Base-by-base conservation (phyloP, 1,140 invertebrate species). In the Brachionus angularis region DNA sequence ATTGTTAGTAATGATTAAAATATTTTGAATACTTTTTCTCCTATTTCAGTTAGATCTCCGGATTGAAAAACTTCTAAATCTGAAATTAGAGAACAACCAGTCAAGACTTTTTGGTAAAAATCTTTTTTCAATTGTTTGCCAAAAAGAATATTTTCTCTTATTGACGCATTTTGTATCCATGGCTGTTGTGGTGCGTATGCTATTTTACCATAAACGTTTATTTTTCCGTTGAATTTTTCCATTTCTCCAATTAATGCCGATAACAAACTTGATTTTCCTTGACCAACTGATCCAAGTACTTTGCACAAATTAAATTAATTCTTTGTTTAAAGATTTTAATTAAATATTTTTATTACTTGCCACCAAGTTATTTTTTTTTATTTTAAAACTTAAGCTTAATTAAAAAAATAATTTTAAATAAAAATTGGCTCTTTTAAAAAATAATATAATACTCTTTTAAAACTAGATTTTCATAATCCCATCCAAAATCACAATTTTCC, bases 171-270 rank as follows among this genome's bases (percentile, higher is more conserved):
- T 44, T 85, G 77, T 31, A 89, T 84, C 84, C 85, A 86, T 0
- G 88, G 82, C 73, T 86, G 83, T 76, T 89, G 88, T 21, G 86
- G 80, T 3, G 87, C 87, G 73, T 87, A 88, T 0, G 87, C 87
- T 62, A 93, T 85, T 33, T 84, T 85, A 46, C 90, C 84, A 79
- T 83, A 84, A n/a, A 89, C 89, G 77, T 90, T 90, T n/a, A 93
- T 89, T 71, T 85, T 81, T 27, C 69, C 69, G 23, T 91, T 91
- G n/a, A 85, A 75, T 81, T 87, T 89, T 67, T 89, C 86, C 89
- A 95, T 93, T 84, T 94, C 91, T 27, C 91, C 91, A 0, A 94
- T 83, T 49, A 92, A 82, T 1, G 91, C 90, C 18, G 89, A 88
- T 31, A 94, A 82, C 1, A 95, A 82, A 31, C 91, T 93, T 76